These are phyloP conservation scores for Cantharis flavilabris DNA, from an alignment of 2,888 invertebrate genomes.

Conservation along the genomic window DNA sequence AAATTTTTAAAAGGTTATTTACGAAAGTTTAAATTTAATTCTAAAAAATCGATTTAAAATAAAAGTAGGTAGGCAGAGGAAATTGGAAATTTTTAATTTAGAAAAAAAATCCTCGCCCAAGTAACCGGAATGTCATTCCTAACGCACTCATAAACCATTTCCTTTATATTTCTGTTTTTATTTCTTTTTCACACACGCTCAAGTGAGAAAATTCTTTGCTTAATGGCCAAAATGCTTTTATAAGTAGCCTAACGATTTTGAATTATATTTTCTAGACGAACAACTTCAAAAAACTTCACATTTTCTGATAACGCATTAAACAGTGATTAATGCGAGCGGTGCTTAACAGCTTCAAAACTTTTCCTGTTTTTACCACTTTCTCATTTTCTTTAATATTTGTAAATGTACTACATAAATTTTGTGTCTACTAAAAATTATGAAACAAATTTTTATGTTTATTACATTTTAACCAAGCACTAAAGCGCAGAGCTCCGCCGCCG, in stretches of 20 bases:
- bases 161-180: conserved; percentile 2
- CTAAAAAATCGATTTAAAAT: conserved; percentile 13
- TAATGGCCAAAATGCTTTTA: conserved; percentile 10
- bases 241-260: conserved; percentile 25
- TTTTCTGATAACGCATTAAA: conserved; percentile 46
- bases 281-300: conserved; percentile 25
- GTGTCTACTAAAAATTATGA: conserved; percentile 32
- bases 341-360: conserved; percentile 49
- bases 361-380: conserved; percentile 48
- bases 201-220: conserved; percentile 4
- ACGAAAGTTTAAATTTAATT: conserved; percentile 14
- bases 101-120: background rate
- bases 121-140: background rate
- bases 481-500: background rate
- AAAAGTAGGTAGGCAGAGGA: conserved; percentile 13
- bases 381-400: conserved; percentile 49
- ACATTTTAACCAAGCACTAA: conserved; percentile 7
- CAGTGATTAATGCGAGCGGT: conserved; percentile 47
- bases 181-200: conserved; percentile 5
- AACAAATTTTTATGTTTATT: conserved; percentile 40
- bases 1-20: background rate
- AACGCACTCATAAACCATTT: conserved; percentile 3
- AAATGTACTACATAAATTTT: conserved; percentile 52
- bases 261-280: conserved; percentile 28
- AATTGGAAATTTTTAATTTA: conserved; percentile 16